Evolutionary conservation across 1,140 invertebrate genomes (phyloP).

Genomic region (Camponotus pennsylvanicus): DNA sequence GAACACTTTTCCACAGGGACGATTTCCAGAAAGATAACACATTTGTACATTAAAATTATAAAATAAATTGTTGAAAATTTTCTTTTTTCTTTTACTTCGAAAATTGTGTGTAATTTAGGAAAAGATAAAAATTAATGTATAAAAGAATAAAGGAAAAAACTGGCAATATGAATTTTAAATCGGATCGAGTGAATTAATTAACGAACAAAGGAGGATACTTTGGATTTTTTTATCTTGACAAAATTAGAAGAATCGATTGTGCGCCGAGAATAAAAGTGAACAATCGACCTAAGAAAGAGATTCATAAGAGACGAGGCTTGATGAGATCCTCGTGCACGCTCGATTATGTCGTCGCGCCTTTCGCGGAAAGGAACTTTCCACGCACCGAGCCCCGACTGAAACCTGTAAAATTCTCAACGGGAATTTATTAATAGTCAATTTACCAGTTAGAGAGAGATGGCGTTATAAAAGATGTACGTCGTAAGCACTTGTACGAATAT

Average conservation of each 20-base stretch:
- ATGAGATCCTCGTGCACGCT: constrained; percentile 18
- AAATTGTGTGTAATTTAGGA: background rate
- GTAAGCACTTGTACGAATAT: constrained; percentile 77
- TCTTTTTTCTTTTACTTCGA: background rate
- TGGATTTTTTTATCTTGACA: background rate
- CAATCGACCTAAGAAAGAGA: background rate
- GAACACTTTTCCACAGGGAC: background rate
- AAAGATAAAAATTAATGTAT: background rate
- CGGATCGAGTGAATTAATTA: background rate
- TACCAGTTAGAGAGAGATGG: constrained; percentile 78
- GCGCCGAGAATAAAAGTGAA: background rate
- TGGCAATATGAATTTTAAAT: background rate
- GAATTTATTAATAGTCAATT: constrained; percentile 85
- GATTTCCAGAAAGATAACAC: background rate
- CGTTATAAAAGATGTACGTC: constrained; percentile 70
- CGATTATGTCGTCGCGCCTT: constrained; percentile 20
- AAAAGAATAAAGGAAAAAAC: background rate
- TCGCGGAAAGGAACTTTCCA: constrained; percentile 33
- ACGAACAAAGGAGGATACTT: background rate
- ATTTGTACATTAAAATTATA: background rate
- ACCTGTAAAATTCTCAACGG: constrained; percentile 84
- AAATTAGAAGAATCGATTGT: background rate
- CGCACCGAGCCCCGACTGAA: constrained; percentile 79
- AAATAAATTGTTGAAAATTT: background rate
- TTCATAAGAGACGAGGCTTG: background rate